Base-by-base conservation (phyloP, 2,797 vertebrate genomes). In the Aeoliscus strigatus region DNA sequence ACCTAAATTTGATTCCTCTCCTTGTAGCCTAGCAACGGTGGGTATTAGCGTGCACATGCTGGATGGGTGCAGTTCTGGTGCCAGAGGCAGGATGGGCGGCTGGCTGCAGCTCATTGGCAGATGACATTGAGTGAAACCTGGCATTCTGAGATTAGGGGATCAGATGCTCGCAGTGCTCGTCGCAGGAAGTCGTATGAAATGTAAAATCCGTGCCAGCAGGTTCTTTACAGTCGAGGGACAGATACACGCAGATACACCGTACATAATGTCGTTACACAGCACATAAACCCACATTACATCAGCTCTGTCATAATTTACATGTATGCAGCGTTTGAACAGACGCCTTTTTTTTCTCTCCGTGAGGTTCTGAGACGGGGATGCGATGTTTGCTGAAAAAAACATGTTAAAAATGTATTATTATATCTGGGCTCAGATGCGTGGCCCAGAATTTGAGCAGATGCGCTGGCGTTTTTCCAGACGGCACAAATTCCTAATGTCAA, bases 101-200 rank as follows among this genome's bases (percentile, higher is more conserved):
- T 70, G 77, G 81, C 83, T 74, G 77, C 87, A 85, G 83, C 81
- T 83, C 82, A 82, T 74, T 81, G 84, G 82, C 81, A 83, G 81
- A 80, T 88, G 86, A 86, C 86, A 83, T 80, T 84, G 82, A 85
- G 80, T 75, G 73, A 84, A 84, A 80, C 76, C 81, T 86, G 82
- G 78, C 75, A 74, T 73, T 56, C 52, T 59, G 79, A 80, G 83
- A 88, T 89, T 88, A 86, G 84, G 42, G 82, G 85, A 82, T 88
- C 82, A 83, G 79, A 79, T 82, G 74, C 81, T 75, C 71, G 62
- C 77, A 65, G 77, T 27, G 54, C 64, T 77, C 58, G 49, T 44
- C 32, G 67, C 72, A 84, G 71, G 77, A 77, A 77, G 78, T 78
- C 35, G 75, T 73, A 80, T 60, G 70, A 78, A 79, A 80, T 75